A percentile compares a stretch with the other conserved stretches of the same genome.
Conservation (phyloP, 2,797 vertebrate genomes). For the Dendrocincla fuliginosa region DNA sequence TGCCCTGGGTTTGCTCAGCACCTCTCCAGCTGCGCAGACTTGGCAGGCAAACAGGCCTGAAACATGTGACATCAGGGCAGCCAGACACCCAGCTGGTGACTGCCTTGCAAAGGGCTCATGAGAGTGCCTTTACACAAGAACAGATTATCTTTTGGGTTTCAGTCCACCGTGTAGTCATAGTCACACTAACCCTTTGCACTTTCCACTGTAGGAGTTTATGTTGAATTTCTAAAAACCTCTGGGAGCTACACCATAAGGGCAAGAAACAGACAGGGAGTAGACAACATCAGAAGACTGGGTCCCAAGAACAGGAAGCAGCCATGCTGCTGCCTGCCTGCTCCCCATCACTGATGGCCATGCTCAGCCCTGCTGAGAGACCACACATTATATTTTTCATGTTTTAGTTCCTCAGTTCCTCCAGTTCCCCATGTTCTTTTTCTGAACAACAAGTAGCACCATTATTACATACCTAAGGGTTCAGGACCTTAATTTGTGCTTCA, state of each 20-base stretch:
- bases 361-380: neutral
- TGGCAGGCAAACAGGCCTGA: neutral
- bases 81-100: neutral
- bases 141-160: neutral
- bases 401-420: neutral
- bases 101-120: neutral
- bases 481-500: neutral
- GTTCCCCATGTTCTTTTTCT: neutral
- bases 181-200: neutral
- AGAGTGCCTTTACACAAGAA: neutral
- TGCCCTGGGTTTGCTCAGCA: neutral
- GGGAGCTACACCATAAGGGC: rapidly evolving
- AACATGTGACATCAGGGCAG: neutral
- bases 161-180: neutral
- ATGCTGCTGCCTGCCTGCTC: neutral
- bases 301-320: neutral
- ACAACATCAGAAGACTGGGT: neutral
- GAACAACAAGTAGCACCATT: neutral
- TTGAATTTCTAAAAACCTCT: neutral
- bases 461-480: neutral
- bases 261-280: neutral
- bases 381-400: neutral
- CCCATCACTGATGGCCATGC: rapidly evolving
- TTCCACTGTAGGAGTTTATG: neutral
- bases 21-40: neutral